These are phyloP conservation scores for Choloepus didactylus DNA, from an alignment of 2,797 vertebrate genomes.

Conservation along the genomic window DNA sequence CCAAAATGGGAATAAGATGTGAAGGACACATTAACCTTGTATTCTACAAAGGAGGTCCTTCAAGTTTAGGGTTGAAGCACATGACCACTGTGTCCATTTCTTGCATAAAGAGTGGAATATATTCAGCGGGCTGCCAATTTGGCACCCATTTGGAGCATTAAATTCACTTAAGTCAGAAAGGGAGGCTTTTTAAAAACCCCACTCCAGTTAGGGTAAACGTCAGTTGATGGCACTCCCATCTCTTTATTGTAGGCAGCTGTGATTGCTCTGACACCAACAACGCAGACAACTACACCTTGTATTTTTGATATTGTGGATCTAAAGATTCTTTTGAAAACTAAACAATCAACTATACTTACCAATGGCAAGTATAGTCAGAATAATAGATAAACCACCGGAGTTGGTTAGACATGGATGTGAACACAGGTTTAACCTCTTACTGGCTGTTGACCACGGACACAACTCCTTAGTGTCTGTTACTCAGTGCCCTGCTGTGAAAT, in stretches of 20 bases:
- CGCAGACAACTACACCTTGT: background rate
- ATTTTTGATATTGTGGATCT: background rate
- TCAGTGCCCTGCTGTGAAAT: background rate
- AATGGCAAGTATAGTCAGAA: background rate
- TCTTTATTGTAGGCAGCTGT: background rate
- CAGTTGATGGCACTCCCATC: background rate
- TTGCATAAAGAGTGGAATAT: slow-evolving; percentile 65
- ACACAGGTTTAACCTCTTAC: background rate
- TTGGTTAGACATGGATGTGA: background rate
- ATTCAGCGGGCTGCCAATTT: slow-evolving; percentile 51
- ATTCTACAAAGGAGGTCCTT: slow-evolving; percentile 42
- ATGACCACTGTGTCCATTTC: slow-evolving; percentile 24
- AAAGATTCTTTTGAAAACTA: slow-evolving; percentile 25
- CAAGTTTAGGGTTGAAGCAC: slow-evolving; percentile 18
- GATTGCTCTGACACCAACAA: background rate
- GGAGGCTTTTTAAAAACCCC: background rate
- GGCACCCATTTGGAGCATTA: slow-evolving; percentile 60
- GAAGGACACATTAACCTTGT: background rate
- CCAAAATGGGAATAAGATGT: background rate
- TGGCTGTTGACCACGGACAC: background rate
- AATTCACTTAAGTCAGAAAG: slow-evolving; percentile 65
- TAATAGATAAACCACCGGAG: background rate
- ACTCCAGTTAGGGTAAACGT: slow-evolving; percentile 19
- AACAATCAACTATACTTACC: background rate
- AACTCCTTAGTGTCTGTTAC: no score